Conservation (phyloP, 1,140 invertebrate species). For the Radopholus similis region DNA sequence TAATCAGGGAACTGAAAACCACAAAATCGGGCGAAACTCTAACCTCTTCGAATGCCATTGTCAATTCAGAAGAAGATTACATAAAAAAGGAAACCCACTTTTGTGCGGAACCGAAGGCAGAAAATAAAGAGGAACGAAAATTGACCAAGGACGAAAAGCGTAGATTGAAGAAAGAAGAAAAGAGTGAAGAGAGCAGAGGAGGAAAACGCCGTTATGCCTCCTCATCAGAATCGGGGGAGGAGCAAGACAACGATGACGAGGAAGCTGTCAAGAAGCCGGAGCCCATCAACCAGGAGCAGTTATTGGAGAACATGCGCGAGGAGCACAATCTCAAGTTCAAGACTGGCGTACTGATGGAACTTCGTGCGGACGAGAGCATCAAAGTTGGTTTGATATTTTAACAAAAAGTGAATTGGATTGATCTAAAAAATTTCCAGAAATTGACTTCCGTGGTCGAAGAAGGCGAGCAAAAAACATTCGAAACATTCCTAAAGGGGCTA, state of each 20-base stretch:
- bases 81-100: background rate
- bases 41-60: background rate
- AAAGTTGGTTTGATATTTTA: slow-evolving; percentile 24
- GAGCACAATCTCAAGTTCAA: slow-evolving; percentile 47
- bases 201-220: background rate
- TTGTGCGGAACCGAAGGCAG: background rate
- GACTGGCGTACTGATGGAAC: slow-evolving; percentile 25
- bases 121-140: slow-evolving; percentile 2
- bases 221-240: slow-evolving; percentile 10
- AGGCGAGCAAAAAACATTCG: slow-evolving; percentile 29
- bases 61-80: background rate
- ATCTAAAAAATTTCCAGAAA: slow-evolving; percentile 13
- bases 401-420: background rate
- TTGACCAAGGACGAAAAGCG: background rate
- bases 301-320: slow-evolving; percentile 42
- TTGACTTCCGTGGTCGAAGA: slow-evolving; percentile 7
- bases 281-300: slow-evolving; percentile 28
- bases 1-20: slow-evolving; percentile 44
- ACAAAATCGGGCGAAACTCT: slow-evolving; percentile 25
- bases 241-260: slow-evolving; percentile 23
- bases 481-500: slow-evolving; percentile 34
- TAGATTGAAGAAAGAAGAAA: slow-evolving; percentile 1
- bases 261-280: slow-evolving; percentile 7
- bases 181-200: background rate
- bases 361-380: slow-evolving; percentile 37